Evolutionary conservation across 2,797 vertebrate genomes (phyloP), one percentile per base, ranked within the genome.

Genomic region (Lycodopsis pacificus): DNA sequence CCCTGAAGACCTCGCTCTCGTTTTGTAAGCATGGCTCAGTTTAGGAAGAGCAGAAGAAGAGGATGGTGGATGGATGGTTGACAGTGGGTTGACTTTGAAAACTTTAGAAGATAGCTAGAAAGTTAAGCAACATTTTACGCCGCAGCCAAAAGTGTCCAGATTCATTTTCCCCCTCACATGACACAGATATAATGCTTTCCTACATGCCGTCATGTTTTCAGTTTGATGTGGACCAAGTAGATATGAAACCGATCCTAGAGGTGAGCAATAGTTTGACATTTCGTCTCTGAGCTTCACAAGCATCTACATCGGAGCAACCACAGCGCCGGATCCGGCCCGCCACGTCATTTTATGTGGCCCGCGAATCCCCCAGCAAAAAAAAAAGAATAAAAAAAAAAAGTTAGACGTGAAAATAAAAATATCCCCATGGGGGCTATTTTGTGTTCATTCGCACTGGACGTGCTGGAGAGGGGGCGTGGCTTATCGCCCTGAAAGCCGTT

Each of bases 1-100:
- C 74, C 80, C 76, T 6, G 5, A 22, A 14, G 77, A 85, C 81
- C 81, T 78, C 73, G 11, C 11, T 5, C 77, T 71, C 32, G 70
- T 57, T 82, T 61, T 13, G 14, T 34, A 56, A 70, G 34, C 30
- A 40, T 65, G 10, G 58, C 61, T 76, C 15, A 36, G 14, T 66
- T 72, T 78, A 36, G 68, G 32, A 15, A 3, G 44, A 71, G 73
- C 44, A 34, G 67, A 46, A 27, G 67, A 46, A 22, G 44, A 54
- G 8, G 13, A 36, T 7, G 56, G 19, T 34, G 69, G 46, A 59
- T 22, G 30, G 49, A n/a, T 15, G 34, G n/a, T 2, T 2, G 67
- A 57, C 46, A 5, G 42, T 27, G 13, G 65, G 19, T 32, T 62
- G 72, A 77, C 66, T 38, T 27, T 72, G 63, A 78, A 27, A 46